phyloP scores from a whole-genome alignment of 2,888 invertebrate genomes.

The Campopleginae sp. region DNA sequence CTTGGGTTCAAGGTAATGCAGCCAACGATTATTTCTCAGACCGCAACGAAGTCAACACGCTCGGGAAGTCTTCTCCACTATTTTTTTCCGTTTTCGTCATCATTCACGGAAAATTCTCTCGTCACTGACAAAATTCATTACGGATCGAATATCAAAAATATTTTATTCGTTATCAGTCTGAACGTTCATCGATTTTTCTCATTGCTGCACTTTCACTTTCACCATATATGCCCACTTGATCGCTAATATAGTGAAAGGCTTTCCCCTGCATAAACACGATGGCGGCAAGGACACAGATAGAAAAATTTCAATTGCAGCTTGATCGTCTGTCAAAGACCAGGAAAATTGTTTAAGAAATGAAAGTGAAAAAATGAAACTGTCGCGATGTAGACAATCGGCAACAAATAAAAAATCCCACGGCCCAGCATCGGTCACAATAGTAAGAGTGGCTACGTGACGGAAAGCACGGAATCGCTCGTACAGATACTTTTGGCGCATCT shows the following conservation, averaged over 20 bases:
- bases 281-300: slow-evolving; percentile 24
- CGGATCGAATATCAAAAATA: not conserved
- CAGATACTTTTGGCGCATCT: too few relatives aligned
- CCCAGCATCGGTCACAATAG: too few relatives aligned
- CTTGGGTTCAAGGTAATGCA: slow-evolving; percentile 30
- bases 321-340: slow-evolving; percentile 2
- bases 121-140: not conserved
- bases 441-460: too few relatives aligned
- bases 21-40: not conserved
- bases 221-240: slow-evolving; percentile 67
- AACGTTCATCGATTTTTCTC: slow-evolving; percentile 66
- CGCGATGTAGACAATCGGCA: slow-evolving; percentile 16
- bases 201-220: slow-evolving; percentile 78
- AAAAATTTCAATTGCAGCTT: slow-evolving; percentile 23
- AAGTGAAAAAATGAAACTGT: slow-evolving; percentile 15
- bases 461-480: too few relatives aligned
- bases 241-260: slow-evolving; percentile 42
- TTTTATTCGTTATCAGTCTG: slow-evolving; percentile 11
- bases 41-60: not conserved
- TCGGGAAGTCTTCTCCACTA: not conserved
- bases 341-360: not conserved
- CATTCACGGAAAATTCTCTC: not conserved
- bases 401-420: slow-evolving; percentile 27
- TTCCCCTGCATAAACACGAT: slow-evolving; percentile 25
- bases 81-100: not conserved